phyloP scores from a whole-genome alignment of 2,888 invertebrate species.

The Papilio protenor region DNA sequence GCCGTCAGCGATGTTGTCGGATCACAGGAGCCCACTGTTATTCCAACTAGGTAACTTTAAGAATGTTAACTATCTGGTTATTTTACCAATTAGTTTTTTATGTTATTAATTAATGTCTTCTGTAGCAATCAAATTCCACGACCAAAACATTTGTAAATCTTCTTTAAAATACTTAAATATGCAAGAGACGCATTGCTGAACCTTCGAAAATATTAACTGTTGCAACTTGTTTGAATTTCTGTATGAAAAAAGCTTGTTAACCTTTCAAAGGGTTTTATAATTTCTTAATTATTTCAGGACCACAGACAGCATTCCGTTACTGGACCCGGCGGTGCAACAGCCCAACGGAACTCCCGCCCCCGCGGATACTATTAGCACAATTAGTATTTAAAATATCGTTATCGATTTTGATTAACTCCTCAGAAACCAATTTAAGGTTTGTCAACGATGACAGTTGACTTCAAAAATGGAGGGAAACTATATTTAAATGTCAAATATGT shows the following conservation, averaged over 20 bases:
- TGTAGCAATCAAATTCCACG: too few relatives aligned
- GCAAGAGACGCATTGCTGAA: too few relatives aligned
- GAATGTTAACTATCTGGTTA: neutral
- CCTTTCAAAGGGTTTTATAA: neutral
- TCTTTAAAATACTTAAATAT: too few relatives aligned
- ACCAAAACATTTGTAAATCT: too few relatives aligned
- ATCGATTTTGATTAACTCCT: conserved; percentile 39
- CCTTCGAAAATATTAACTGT: neutral
- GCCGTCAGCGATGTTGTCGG: conserved; percentile 72
- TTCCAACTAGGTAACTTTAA: conserved; percentile 63
- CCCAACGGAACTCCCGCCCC: conserved; percentile 74
- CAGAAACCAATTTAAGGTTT: conserved; percentile 8
- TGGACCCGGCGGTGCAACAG: conserved; percentile 76
- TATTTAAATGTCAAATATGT: conserved; percentile 24
- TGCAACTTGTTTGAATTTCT: neutral
- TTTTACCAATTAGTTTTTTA: too few relatives aligned
- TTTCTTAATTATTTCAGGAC: conserved; percentile 61
- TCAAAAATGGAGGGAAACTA: conserved; percentile 6
- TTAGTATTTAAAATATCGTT: conserved; percentile 71
- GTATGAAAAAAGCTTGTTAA: too few relatives aligned
- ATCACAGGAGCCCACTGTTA: conserved; percentile 60
- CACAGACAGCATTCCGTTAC: conserved; percentile 77
- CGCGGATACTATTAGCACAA: conserved; percentile 80
- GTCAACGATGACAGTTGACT: conserved; percentile 13
- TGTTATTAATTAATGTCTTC: too few relatives aligned